Evolutionary conservation across 2,797 vertebrate genomes (phyloP).

Genomic region (Sciaenops ocellatus): DNA sequence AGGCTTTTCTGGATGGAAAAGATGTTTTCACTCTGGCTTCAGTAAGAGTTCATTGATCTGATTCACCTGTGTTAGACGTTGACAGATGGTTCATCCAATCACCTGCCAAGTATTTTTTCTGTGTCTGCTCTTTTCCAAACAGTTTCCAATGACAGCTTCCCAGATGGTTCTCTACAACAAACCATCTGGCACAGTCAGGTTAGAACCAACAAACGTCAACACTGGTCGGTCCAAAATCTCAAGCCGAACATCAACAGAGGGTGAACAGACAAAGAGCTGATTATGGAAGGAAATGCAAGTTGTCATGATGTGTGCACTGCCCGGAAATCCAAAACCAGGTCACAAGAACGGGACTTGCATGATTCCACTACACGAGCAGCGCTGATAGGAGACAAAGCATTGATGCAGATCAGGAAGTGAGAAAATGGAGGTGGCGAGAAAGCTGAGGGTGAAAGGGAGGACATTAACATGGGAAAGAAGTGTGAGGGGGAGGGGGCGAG

Average conservation of each 20-base stretch:
- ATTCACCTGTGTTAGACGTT: too few relatives aligned
- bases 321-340: slow-evolving; percentile 91
- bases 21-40: too few relatives aligned
- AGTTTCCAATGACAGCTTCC: too few relatives aligned
- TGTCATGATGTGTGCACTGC: slow-evolving; percentile 77
- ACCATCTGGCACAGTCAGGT: too few relatives aligned
- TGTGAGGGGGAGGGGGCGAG: neutral
- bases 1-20: too few relatives aligned
- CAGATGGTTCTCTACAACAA: too few relatives aligned
- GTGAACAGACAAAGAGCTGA: neutral
- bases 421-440: slow-evolving; percentile 14
- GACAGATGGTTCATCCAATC: too few relatives aligned
- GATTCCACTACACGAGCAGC: slow-evolving; percentile 90
- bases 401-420: slow-evolving; percentile 11
- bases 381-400: slow-evolving; percentile 32
- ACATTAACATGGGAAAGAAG: slow-evolving; percentile 38
- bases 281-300: neutral
- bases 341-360: slow-evolving; percentile 93
- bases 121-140: too few relatives aligned
- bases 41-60: too few relatives aligned
- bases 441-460: slow-evolving; percentile 13
- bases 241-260: neutral
- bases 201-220: too few relatives aligned
- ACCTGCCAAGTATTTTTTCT: too few relatives aligned
- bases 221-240: neutral